Evolutionary conservation across 2,888 invertebrate species (phyloP), one percentile per base, ranked within the genome.

Genomic region (Cremastinae sp.): DNA sequence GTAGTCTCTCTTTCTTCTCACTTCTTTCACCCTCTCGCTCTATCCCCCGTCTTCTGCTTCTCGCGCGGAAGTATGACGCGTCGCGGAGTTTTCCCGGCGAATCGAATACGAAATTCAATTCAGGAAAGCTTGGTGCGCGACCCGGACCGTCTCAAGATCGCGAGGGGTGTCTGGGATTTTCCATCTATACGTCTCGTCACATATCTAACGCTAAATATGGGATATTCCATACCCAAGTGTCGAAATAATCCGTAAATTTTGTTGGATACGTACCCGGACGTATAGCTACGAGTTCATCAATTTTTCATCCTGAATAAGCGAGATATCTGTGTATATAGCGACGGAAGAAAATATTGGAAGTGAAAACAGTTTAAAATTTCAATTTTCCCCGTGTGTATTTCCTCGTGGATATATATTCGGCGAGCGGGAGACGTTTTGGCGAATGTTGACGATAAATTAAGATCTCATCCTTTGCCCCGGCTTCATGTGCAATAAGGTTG

Each of bases 101-200:
- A 73, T 73, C 76, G 76, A 73, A 73, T 76, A 76, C 73, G 64
- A 73, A 76, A 76, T 76, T 76, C 72, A 69, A 76, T 76, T 76
- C 76, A 58, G 65, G 73, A 69, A 65, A 54, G 64, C 69, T 56
- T 59, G 62, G 53, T 47, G 41, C 58, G 58, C 72, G 58, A 45
- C 53, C 45, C 47, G 49, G 9, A 54, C 41, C 54, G 41, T 18
- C 38, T 53, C 54, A 53, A 41, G 47, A 34, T 9, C 41, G n/a
- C n/a, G n/a, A 10, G 36, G 34, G 18, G 53, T 36, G 43, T 20
- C 47, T 71, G 9, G 51, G 12, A 36, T 22, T 59, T 58, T 56
- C 9, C 36, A 38, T 20, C 12, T 20, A 51, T 22, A 51, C 5
- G 5, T 28, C 28, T 28, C 59, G 5, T n/a, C 28, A 12, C 22